Base-by-base conservation (phyloP, 2,888 invertebrate genomes). In the Caenorhabditis sulstoni region DNA sequence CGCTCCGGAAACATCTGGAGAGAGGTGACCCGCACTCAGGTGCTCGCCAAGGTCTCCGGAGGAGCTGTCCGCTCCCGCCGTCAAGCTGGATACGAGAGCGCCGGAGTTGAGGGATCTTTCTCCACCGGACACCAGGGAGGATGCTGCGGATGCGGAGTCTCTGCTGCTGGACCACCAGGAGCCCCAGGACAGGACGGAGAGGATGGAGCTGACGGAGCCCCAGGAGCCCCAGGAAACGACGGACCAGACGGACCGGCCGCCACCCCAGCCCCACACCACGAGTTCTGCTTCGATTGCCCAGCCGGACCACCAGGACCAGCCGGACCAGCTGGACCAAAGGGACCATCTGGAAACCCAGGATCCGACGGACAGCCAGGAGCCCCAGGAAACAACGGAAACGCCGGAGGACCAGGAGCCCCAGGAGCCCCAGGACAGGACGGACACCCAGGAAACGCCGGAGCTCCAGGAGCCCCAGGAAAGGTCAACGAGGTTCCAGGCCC, bases 231-330 rank as follows among this genome's bases (percentile, higher is more conserved):
- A 59, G 87, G 87, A 64, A 79, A 79, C 65, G 82, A 86, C 57
- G 87, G 87, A 66, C 85, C 85, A 70, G 85, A 86, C 73, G 87
- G 86, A 61, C 85, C 85, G 47, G 81, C 80, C 22, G 85, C 85
- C 76, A 84, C 82, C 45, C 83, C 85, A 59, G 84, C 86, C 50
- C 86, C 86, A 62, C 78, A 66, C 20, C 77, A 65, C 77, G 82
- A 84, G 41, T 82, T 76, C 74, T 85, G 86, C 83, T 82, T 82
- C 79, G 83, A 86, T 58, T 84, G 86, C 81, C 82, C 84, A 65
- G 78, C 83, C 39, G 86, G 86, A 77, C 79, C 85, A 23, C 71
- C 84, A 45, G 86, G 86, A 81, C 82, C 79, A 59, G 82, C 85
- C 49, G 85, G 85, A 80, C 65, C 65, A 65, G 73, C 84, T 35